Conservation (phyloP, 2,113 vertebrate genomes). For the Trachemys scripta region DNA sequence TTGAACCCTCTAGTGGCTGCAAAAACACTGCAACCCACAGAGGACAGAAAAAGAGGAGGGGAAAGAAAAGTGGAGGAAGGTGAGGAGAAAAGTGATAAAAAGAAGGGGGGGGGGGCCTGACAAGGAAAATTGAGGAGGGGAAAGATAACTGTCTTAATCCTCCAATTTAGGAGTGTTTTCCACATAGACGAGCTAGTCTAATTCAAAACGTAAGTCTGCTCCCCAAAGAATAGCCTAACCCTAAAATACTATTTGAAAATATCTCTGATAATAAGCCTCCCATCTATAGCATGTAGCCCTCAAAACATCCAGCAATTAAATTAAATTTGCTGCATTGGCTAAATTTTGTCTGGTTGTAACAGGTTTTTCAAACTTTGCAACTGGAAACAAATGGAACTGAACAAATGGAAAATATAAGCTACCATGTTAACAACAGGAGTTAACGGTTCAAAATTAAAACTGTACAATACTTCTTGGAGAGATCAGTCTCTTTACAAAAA, state of each 20-base stretch:
- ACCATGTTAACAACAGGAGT: neutral
- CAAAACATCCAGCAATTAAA: neutral
- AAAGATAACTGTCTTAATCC: neutral
- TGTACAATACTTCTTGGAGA: neutral
- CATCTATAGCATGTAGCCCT: neutral
- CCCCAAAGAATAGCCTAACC: neutral
- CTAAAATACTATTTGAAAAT: constrained; percentile 33
- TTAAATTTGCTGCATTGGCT: neutral
- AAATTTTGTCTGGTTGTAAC: neutral
- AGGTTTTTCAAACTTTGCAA: neutral
- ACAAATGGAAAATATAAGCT: neutral
- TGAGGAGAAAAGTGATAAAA: neutral
- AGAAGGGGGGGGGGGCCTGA: neutral
- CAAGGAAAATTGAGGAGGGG: neutral
- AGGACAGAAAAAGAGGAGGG: neutral
- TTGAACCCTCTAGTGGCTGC: constrained; percentile 68
- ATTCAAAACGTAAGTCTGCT: neutral
- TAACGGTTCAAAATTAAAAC: neutral
- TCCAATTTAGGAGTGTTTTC: neutral
- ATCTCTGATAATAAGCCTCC: neutral
- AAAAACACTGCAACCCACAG: neutral
- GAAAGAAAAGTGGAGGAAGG: neutral
- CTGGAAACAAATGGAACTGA: neutral
- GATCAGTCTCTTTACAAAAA: neutral
- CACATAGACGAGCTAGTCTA: neutral